Conservation (phyloP, 1,140 invertebrate species). For the Daktulosphaira vitifoliae region DNA sequence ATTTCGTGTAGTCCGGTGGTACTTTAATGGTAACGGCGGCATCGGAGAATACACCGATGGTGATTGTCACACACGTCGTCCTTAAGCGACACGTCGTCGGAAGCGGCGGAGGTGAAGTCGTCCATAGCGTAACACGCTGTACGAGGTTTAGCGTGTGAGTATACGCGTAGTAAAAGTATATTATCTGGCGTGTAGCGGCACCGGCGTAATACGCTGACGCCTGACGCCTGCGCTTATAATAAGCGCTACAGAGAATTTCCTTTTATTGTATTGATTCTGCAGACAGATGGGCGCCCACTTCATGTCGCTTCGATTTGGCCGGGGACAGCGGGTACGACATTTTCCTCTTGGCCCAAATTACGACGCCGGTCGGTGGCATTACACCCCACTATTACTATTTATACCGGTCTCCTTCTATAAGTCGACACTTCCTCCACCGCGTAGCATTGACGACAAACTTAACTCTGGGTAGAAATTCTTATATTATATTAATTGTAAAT, state of each 20-base stretch:
- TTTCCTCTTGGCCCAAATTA: background rate
- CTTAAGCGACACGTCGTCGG: background rate
- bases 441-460: conserved; percentile 5
- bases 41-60: too few relatives aligned
- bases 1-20: too few relatives aligned
- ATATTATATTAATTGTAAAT: too few relatives aligned
- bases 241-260: background rate
- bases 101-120: background rate
- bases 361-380: background rate
- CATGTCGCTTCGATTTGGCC: background rate
- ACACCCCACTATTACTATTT: background rate
- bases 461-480: conserved; percentile 1
- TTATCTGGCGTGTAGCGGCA: conserved; percentile 15
- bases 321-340: too few relatives aligned
- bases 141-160: background rate
- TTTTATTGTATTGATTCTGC: conserved; percentile 31
- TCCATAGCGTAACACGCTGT: background rate
- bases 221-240: conserved; percentile 7
- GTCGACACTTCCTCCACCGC: too few relatives aligned
- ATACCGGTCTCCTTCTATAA: too few relatives aligned
- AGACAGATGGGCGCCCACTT: conserved; percentile 22
- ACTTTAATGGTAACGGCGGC: too few relatives aligned
- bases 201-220: background rate
- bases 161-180: conserved; percentile 25
- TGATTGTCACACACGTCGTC: too few relatives aligned